A percentile compares a stretch with the other conserved stretches of the same genome.
phyloP scores from a whole-genome alignment of 2,888 invertebrate genomes.

The Eupithecia subfuscata region DNA sequence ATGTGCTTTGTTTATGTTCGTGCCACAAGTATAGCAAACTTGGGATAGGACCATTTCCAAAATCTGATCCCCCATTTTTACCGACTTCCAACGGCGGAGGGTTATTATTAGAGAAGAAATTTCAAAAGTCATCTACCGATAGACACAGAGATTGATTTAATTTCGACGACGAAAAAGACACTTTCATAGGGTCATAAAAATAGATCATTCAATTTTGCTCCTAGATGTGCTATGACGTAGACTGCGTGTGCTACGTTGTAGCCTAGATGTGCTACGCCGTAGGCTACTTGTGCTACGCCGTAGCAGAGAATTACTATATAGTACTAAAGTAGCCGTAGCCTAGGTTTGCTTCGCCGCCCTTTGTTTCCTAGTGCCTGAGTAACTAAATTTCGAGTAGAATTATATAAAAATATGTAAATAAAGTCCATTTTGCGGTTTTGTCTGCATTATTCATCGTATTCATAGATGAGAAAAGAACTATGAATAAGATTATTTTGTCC shows the following conservation, averaged over 20 bases:
- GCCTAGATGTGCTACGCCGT: neutral
- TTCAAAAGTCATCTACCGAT: neutral
- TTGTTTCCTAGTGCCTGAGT: neutral
- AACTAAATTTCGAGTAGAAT: neutral
- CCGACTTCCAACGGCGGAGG: neutral
- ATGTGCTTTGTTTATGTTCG: neutral
- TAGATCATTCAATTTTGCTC: neutral
- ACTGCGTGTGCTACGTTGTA: neutral
- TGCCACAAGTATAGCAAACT: neutral
- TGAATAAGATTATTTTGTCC: neutral
- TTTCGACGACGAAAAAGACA: neutral
- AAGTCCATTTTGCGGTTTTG: neutral
- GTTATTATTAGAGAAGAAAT: neutral
- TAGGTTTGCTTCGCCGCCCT: neutral
- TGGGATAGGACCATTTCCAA: neutral
- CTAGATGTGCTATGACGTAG: neutral
- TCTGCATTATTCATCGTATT: conserved; percentile 4
- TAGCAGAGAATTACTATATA: neutral
- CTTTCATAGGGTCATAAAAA: neutral
- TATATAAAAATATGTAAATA: neutral
- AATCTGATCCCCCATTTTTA: neutral
- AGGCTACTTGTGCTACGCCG: neutral
- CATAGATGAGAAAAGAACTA: conserved; percentile 9
- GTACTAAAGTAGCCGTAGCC: neutral
- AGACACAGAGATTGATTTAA: neutral